Evolutionary conservation across 2,888 invertebrate genomes (phyloP), one percentile per base, ranked within the genome.

Genomic region (Pseudeuparius sepicola): DNA sequence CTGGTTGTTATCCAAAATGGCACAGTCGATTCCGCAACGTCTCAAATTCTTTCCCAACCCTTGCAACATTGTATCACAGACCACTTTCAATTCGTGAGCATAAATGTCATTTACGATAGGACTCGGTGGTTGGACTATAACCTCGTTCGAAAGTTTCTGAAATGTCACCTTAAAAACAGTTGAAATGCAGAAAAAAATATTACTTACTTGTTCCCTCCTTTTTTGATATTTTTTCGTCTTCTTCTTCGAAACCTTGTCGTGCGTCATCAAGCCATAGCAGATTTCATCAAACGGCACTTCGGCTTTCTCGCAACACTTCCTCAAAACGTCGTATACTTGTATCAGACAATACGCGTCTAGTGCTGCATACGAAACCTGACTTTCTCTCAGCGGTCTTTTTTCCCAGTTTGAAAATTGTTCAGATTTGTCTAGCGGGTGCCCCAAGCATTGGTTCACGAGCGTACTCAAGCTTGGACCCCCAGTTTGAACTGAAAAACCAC

Each of bases 331-430:
- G 61, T 85, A 88, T 23, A 41, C 41, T 63, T 87, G 76, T 46
- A 93, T 58, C 37, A 94, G 66, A 50, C 90, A 88, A 64, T 75
- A 80, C 1, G 92, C 89, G 68, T 94, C 93, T 33, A 89, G 61
- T 17, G 90, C 89, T 40, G 89, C 89, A 67, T 90, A 90, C 25
- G 67, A 60, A 38, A 87, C 71, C 66, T 92, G 90, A 40, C 78
- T 77, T 24, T 70, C 66, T 29, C 88, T 64, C 32, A 92, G 56
- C 6, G 90, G 90, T 45, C 90, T 68, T 47, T 78, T 72, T 52
- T 87, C 84, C 90, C 90, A 92, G 60, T 90, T 87, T 0, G 88
- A 88, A 62, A 87, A 85, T 54, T 89, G 89, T 62, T 90, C 86
- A n/a, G 77, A 75, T 61, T 92, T 92, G 60, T 86, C 76, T 24